A percentile compares a stretch with the other conserved stretches of the same genome.
phyloP scores from a whole-genome alignment of 2,113 vertebrate genomes.

The Campylomormyrus tamandua region DNA sequence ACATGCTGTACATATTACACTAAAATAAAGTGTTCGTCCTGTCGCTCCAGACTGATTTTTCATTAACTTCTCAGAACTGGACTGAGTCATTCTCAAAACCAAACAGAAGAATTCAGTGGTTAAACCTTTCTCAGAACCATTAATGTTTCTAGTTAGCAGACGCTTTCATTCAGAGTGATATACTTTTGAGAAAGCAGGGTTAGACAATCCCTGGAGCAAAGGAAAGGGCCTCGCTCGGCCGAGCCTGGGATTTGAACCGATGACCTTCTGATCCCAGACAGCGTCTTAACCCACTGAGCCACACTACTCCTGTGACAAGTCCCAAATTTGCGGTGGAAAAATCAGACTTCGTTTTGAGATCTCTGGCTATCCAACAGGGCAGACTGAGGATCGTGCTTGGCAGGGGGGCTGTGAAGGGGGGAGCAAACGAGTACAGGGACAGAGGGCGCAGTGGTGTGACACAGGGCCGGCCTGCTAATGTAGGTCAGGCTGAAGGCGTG shows the following conservation, averaged over 20 bases:
- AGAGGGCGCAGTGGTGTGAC: not conserved
- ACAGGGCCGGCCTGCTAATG: not conserved
- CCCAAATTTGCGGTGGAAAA: not conserved
- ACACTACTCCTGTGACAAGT: not conserved
- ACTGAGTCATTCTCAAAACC: not conserved
- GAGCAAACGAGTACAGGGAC: not conserved
- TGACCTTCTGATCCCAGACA: not conserved
- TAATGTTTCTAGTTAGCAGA: not conserved
- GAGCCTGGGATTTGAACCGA: not conserved
- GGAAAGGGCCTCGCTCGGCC: not conserved
- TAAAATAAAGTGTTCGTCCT: slow-evolving; percentile 30
- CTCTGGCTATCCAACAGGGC: not conserved
- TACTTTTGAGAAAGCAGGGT: not conserved
- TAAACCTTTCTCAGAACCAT: not conserved
- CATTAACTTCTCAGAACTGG: not conserved
- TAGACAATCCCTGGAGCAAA: not conserved
- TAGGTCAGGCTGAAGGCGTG: slow-evolving; percentile 16
- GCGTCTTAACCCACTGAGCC: not conserved
- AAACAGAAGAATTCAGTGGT: not conserved
- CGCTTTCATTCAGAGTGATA: not conserved
- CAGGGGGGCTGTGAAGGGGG: not conserved
- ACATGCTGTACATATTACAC: slow-evolving; percentile 34
- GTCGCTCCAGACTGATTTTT: not conserved
- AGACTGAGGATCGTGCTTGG: not conserved
- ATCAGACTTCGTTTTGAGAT: not conserved